Percentiles rank a stretch among this genome's conserved stretches.
Evolutionary conservation across 2,113 vertebrate genomes (phyloP).

Genomic region (Nycticryphes semicollaris): DNA sequence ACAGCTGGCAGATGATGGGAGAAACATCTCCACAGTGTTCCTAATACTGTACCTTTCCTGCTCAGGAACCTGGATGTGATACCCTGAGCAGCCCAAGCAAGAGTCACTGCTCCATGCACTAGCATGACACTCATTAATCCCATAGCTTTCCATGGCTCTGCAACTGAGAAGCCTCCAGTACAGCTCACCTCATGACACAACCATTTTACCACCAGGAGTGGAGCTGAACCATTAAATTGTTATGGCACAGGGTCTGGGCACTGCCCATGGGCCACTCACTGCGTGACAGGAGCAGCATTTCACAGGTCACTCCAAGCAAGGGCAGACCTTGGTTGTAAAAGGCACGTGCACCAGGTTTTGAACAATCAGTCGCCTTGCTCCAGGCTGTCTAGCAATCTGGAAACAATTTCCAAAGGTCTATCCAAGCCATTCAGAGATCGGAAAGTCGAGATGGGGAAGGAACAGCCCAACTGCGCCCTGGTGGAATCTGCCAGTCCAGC

Average conservation of each 20-base stretch:
- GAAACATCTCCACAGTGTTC: not conserved
- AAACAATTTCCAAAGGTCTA: not conserved
- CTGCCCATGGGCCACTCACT: rapidly evolving
- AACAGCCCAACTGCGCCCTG: not conserved
- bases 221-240: not conserved
- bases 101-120: not conserved
- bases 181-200: not conserved
- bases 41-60: not conserved
- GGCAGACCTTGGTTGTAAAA: not conserved
- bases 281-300: not conserved
- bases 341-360: not conserved
- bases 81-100: not conserved
- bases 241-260: rapidly evolving
- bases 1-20: not conserved
- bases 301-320: not conserved
- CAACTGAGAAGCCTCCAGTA: not conserved
- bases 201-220: not conserved
- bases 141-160: not conserved
- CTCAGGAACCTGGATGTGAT: not conserved
- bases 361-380: rapidly evolving
- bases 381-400: not conserved
- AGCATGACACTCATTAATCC: not conserved
- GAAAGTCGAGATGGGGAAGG: not conserved
- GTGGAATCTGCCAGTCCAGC: constrained; percentile 37
- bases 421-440: not conserved